Base-by-base conservation (phyloP, 2,113 vertebrate species). In the Xyliphius kryptos region DNA sequence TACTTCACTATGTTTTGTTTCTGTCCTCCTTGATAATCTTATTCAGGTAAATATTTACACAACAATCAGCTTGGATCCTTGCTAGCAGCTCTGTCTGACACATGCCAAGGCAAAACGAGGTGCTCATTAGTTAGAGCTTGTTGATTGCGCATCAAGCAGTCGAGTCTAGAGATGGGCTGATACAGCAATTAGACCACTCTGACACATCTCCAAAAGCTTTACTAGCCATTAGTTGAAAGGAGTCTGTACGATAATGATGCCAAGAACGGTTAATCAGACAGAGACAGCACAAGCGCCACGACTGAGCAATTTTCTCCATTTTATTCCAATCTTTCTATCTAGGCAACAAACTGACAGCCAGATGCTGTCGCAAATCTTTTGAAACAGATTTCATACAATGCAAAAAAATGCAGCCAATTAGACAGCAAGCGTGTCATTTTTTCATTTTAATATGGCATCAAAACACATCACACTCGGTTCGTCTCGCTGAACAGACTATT, bases 1-100 rank as follows among this genome's bases (percentile, higher is more conserved):
- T n/a, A n/a, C n/a, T n/a, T n/a, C n/a, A n/a, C n/a, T n/a, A n/a
- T n/a, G n/a, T n/a, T n/a, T n/a, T n/a, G n/a, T n/a, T n/a, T n/a
- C n/a, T n/a, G n/a, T n/a, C n/a, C n/a, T n/a, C n/a, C n/a, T n/a
- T n/a, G n/a, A n/a, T n/a, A n/a, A n/a, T n/a, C n/a, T n/a, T n/a
- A n/a, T n/a, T n/a, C n/a, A n/a, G n/a, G 65, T 52, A 68, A 72
- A 72, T 57, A 71, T 67, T 72, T 58, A 52, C 54, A 59, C 54
- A 38, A 53, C 60, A 55, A 63, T 67, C 65, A 52, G 13, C n/a
- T 72, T 14, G 11, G 19, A 56, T 8, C 44, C 46, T 14, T 40
- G 36, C 46, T 16, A 21, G 48, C 37, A 53, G 16, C 15, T 19
- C 46, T 41, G 65, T 59, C 54, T 59, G 60, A 68, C 47, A 48